Conservation (phyloP, 2,113 vertebrate genomes). For the Elachura formosa region DNA sequence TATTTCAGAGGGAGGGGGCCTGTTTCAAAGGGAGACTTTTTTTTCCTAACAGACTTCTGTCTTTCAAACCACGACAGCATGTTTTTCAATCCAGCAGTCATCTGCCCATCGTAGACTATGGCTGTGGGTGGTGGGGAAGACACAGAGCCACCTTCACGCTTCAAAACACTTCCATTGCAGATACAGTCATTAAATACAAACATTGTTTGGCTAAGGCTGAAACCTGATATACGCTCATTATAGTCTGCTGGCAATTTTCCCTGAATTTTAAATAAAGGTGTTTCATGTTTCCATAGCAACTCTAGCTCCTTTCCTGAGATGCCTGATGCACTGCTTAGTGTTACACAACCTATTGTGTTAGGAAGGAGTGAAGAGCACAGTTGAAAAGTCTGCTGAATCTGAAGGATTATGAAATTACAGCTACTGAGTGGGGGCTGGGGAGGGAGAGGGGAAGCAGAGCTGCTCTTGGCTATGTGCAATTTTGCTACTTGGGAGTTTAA, state of each 20-base stretch:
- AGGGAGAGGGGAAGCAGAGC: background rate
- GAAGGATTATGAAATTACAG: background rate
- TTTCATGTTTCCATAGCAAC: conserved; percentile 21
- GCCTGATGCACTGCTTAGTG: background rate
- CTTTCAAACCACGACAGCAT: no score
- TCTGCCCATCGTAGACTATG: background rate
- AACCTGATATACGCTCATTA: background rate
- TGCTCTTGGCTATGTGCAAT: background rate
- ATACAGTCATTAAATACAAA: background rate
- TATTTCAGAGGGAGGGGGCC: no score
- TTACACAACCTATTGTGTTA: background rate
- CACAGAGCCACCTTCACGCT: conserved; percentile 6
- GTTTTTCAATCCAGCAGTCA: background rate
- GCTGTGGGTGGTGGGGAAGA: background rate
- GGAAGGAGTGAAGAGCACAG: background rate
- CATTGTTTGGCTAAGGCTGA: background rate
- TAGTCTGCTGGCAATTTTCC: background rate
- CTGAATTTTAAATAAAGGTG: conserved; percentile 1
- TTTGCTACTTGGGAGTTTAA: background rate
- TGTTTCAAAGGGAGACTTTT: no score
- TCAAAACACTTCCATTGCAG: background rate
- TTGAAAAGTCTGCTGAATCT: background rate
- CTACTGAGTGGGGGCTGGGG: background rate
- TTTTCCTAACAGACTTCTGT: no score
- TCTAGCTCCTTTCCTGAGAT: background rate